Conservation (phyloP, 2,113 vertebrate genomes). For the Vireo altiloquus region DNA sequence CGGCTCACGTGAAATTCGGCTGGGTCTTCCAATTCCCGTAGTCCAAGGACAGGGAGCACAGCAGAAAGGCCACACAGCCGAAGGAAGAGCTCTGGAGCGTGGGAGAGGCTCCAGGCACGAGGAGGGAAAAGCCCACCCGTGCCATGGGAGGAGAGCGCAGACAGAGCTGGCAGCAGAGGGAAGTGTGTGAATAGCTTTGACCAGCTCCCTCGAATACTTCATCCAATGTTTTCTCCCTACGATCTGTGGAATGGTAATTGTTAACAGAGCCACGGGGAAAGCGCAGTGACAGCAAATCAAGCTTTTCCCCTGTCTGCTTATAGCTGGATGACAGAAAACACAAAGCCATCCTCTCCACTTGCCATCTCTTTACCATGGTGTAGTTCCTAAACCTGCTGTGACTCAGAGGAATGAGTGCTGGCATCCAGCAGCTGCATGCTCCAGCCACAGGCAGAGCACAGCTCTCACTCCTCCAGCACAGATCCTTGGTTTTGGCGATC, state of each 20-base stretch:
- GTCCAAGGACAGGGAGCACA: neutral
- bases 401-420: neutral
- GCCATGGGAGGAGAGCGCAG: neutral
- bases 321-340: neutral
- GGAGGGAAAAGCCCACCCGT: neutral
- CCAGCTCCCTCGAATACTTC: neutral
- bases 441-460: neutral
- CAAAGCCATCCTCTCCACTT: neutral
- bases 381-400: neutral
- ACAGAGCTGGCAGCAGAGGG: neutral
- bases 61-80: neutral
- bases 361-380: neutral
- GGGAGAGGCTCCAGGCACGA: neutral
- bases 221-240: neutral
- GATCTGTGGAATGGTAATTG: neutral
- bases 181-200: neutral
- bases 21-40: fast-evolving
- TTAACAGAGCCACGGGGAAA: neutral
- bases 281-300: neutral
- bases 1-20: fast-evolving
- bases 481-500: neutral
- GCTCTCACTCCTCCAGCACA: neutral
- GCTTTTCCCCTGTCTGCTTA: neutral
- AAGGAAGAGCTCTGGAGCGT: neutral
- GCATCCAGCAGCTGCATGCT: neutral